Evolutionary conservation across 2,888 invertebrate species (phyloP).

Genomic region (Cinara cedri): DNA sequence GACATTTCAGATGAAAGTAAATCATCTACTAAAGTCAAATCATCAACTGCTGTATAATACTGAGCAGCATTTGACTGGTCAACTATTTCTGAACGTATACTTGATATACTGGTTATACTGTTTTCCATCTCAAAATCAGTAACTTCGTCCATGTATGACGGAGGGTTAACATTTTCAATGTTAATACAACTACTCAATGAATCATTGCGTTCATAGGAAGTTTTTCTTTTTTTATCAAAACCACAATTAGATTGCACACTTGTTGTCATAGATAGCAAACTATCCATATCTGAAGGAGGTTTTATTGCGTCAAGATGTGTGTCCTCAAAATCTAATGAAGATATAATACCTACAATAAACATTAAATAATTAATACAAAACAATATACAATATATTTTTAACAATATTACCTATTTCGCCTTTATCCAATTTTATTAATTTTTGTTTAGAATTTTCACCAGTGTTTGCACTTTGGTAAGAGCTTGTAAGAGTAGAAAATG

Average conservation of each 20-base stretch:
- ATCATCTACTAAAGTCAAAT: conserved; percentile 62
- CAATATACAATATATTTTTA: not conserved
- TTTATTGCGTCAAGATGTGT: conserved; percentile 74
- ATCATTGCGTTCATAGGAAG: conserved; percentile 57
- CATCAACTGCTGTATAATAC: conserved; percentile 61
- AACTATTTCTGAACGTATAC: conserved; percentile 80
- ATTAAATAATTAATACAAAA: not conserved
- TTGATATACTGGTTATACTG: conserved; percentile 84
- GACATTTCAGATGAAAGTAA: conserved; percentile 60
- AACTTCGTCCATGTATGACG: conserved; percentile 74
- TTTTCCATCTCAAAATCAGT: conserved; percentile 75
- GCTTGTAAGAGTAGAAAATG: conserved; percentile 45
- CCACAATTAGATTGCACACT: conserved; percentile 56
- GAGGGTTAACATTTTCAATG: conserved; percentile 82
- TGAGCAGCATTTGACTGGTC: conserved; percentile 41
- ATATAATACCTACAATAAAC: conserved; percentile 58
- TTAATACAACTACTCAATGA: conserved; percentile 64
- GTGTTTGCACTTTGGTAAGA: conserved; percentile 43
- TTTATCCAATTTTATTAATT: conserved; percentile 49
- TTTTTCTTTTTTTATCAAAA: conserved; percentile 56
- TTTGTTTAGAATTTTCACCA: conserved; percentile 34
- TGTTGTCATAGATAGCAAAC: conserved; percentile 59
- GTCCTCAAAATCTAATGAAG: conserved; percentile 60
- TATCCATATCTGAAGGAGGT: conserved; percentile 82
- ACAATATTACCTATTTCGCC: conserved; percentile 42